Conservation (phyloP, 1,140 invertebrate genomes). For the Drosophila pectinifera region DNA sequence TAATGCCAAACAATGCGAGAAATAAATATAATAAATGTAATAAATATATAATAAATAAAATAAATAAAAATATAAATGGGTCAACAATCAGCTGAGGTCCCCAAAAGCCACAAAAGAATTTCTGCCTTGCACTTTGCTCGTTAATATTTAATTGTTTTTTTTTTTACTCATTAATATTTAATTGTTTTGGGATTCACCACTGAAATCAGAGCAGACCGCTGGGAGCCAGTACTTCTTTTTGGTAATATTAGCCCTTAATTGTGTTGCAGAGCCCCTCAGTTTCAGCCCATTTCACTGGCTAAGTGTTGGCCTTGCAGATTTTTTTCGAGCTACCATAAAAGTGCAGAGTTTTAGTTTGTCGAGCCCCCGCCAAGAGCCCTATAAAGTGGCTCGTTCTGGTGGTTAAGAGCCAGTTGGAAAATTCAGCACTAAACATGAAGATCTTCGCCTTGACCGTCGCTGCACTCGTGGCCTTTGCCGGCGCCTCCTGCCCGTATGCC, state of each 20-base stretch:
- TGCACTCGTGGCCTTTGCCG: slow-evolving; percentile 31
- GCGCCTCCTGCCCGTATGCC: slow-evolving; percentile 37
- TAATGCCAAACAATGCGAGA: neutral
- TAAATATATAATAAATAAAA: too few species aligned
- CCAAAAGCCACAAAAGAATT: neutral
- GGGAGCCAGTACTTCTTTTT: slow-evolving; percentile 5
- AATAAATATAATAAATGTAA: too few species aligned
- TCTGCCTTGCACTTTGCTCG: slow-evolving; percentile 8
- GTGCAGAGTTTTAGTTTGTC: slow-evolving; percentile 22
- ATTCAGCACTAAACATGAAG: slow-evolving; percentile 41
- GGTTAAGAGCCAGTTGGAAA: slow-evolving; percentile 11
- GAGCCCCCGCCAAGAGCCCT: neutral
- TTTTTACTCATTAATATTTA: slow-evolving; percentile 6
- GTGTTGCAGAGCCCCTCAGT: slow-evolving; percentile 1
- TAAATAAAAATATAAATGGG: neutral
- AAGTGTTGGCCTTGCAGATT: slow-evolving; percentile 26
- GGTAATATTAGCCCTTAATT: neutral
- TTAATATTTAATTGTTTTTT: slow-evolving; percentile 20
- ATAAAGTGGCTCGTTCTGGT: slow-evolving; percentile 10
- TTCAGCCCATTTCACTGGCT: slow-evolving; percentile 3
- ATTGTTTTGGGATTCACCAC: slow-evolving; percentile 16
- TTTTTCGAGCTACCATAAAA: neutral
- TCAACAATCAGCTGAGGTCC: slow-evolving; percentile 8
- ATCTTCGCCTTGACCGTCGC: slow-evolving; percentile 26
- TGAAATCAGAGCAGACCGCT: slow-evolving; percentile 14